phyloP scores from a whole-genome alignment of 2,113 vertebrate species.

The Microtus oregoni region DNA sequence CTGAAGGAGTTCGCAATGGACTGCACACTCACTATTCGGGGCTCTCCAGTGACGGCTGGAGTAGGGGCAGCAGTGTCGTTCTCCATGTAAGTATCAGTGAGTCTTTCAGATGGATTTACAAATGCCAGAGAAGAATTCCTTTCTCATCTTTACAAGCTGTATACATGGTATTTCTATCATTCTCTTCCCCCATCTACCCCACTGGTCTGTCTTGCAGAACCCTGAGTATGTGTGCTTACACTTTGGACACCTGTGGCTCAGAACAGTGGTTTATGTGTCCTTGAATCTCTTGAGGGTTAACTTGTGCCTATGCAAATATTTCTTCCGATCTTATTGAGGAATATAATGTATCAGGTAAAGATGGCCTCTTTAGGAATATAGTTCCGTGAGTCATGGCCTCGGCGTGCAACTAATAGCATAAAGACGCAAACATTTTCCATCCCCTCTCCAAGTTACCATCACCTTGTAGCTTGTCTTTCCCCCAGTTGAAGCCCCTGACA shows the following conservation, averaged over 20 bases:
- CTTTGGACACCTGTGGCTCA: background rate
- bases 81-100: background rate
- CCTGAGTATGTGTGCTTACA: background rate
- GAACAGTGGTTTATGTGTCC: background rate
- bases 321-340: background rate
- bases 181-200: background rate
- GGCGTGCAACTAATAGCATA: background rate
- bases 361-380: background rate
- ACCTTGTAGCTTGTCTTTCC: background rate
- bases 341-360: background rate
- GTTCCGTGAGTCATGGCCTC: background rate
- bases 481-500: background rate
- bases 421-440: background rate
- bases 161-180: background rate
- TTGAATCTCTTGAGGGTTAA: background rate
- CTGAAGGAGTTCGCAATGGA: background rate
- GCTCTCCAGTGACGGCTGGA: background rate
- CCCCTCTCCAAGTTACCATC: background rate
- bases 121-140: background rate
- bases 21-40: background rate
- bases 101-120: background rate
- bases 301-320: too few relatives aligned
- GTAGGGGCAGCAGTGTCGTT: background rate
- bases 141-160: background rate
- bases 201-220: background rate